Percentiles rank a stretch among this genome's conserved stretches.
These are phyloP conservation scores for Anabacerthia variegaticeps DNA, from an alignment of 2,797 vertebrate genomes.

Conservation along the genomic window DNA sequence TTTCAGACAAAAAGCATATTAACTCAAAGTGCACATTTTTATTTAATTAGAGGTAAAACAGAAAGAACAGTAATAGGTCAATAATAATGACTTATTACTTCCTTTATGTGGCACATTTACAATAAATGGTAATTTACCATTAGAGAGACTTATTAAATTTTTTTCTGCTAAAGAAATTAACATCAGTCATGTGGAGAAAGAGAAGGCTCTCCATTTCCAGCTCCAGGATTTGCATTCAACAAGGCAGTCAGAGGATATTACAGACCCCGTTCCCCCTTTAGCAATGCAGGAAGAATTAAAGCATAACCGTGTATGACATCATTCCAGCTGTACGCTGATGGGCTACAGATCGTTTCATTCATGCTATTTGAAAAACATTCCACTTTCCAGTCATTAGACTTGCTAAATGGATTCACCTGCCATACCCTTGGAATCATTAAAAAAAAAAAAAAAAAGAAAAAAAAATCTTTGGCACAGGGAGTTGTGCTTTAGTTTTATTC, in stretches of 20 bases:
- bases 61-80: slow-evolving; percentile 78
- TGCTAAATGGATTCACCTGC: slow-evolving; percentile 67
- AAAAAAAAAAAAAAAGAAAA: slow-evolving; percentile 9
- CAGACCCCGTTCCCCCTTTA: slow-evolving; percentile 44
- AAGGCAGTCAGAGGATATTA: slow-evolving; percentile 62
- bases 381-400: slow-evolving; percentile 72
- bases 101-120: slow-evolving; percentile 79
- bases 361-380: slow-evolving; percentile 70
- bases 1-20: slow-evolving; percentile 72
- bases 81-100: slow-evolving; percentile 81
- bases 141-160: slow-evolving; percentile 72
- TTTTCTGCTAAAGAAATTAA: slow-evolving; percentile 72
- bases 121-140: slow-evolving; percentile 81
- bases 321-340: slow-evolving; percentile 70
- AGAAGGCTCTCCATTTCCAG: slow-evolving; percentile 64
- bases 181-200: slow-evolving; percentile 71
- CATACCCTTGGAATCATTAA: slow-evolving; percentile 41
- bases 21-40: slow-evolving; percentile 77
- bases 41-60: slow-evolving; percentile 79
- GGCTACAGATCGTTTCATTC: slow-evolving; percentile 65
- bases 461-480: slow-evolving; percentile 1
- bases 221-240: slow-evolving; percentile 70
- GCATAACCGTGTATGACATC: slow-evolving; percentile 74
- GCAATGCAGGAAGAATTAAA: slow-evolving; percentile 75
- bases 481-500: background rate